Evolutionary conservation across 1,140 invertebrate genomes (phyloP).

Genomic region (Diabrotica virgifera): DNA sequence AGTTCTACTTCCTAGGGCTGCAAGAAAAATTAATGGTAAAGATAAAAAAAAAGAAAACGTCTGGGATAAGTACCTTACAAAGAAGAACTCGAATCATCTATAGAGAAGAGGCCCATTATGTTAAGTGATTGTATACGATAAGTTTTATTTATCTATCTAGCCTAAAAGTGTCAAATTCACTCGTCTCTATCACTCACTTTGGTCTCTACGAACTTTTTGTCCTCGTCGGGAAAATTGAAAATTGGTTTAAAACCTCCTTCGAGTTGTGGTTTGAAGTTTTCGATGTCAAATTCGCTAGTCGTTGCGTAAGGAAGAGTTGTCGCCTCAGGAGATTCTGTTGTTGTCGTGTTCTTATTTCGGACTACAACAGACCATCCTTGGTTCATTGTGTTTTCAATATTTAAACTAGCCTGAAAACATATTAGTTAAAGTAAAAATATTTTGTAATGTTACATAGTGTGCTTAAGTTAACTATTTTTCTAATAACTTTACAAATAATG

Average conservation of each 20-base stretch:
- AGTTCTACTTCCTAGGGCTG: too few relatives aligned
- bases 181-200: slow-evolving; percentile 11
- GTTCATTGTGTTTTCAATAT: slow-evolving; percentile 50
- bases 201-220: background rate
- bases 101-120: too few relatives aligned
- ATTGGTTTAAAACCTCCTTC: slow-evolving; percentile 69
- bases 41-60: too few relatives aligned
- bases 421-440: background rate
- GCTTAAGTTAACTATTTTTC: too few relatives aligned
- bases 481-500: too few relatives aligned
- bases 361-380: slow-evolving; percentile 66
- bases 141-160: background rate
- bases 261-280: slow-evolving; percentile 67
- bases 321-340: slow-evolving; percentile 37
- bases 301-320: slow-evolving; percentile 43
- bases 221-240: slow-evolving; percentile 46
- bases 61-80: too few relatives aligned
- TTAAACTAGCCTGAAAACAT: slow-evolving; percentile 56
- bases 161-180: background rate
- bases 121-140: background rate
- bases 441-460: background rate
- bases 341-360: slow-evolving; percentile 39
- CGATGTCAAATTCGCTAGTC: slow-evolving; percentile 56
- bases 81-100: too few relatives aligned
- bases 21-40: too few relatives aligned